Evolutionary conservation across 30 jellyfish, hydroid and myxozoan species (phyloP), one percentile per base, ranked within the genome.

Genomic region (Pelagia noctiluca): DNA sequence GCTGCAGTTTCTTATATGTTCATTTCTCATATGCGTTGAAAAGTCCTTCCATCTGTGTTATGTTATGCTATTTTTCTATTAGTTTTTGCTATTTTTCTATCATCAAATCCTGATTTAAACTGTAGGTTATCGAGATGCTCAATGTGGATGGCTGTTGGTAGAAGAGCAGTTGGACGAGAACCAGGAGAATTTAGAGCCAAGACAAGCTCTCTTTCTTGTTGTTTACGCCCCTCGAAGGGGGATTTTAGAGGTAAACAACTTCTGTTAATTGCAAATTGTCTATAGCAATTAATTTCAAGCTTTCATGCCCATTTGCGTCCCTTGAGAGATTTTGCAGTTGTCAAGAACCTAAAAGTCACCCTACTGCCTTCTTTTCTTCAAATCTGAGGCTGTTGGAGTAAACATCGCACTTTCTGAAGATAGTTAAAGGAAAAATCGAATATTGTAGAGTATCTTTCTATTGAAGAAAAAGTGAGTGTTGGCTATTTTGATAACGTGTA

Each of bases 201-300:
- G 97, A 33, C 94, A 67, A 83, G 96, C 99, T 2, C 95, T 94
- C 28, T 94, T 94, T 80, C 96, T 94, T 22, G 97, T 94, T 22
- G 88, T 94, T 29, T 94, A 88, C 66, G 99, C 97, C 2, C 97
- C 99, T 2, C 89, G 96, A 50, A 66, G 99, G 49, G 99, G 99
- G 49, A 94, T 94, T 46, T 63, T 94, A 28, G 99, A 94, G 96
- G 99, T 88, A 49, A 49, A 47, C 13, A n/a, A 1, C 33, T 8
- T 21, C 16, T 29, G 24, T 8, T 21, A 26, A 26, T 8, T 5
- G 66, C 10, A 8, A 8, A 13, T 30, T 12, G 64, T 30, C 25
- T 5, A n/a, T 11, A 13, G 7, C 24, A 5, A 30, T 66, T 13
- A 7, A 8, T 23, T 23, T 57, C 26, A 57, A 8, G 24, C 11